These are phyloP conservation scores for Euphonia xanthogaster DNA, from an alignment of 2,797 vertebrate species.

Conservation along the genomic window DNA sequence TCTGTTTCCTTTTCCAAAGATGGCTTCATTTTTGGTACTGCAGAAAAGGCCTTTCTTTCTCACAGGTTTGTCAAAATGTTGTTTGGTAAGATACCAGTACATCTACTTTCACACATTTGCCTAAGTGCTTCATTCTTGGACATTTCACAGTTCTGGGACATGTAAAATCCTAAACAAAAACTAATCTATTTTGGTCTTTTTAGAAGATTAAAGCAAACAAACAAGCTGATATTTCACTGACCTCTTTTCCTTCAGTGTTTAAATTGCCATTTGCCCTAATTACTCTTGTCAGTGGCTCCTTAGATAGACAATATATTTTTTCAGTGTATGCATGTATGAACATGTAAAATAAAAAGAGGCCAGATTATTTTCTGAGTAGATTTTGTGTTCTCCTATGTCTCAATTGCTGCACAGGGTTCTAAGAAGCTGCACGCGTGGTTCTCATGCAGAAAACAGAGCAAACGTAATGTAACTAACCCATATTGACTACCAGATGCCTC, in stretches of 20 bases:
- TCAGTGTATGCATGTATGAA: background rate
- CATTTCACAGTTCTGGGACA: background rate
- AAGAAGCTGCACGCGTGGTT: background rate
- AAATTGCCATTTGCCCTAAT: background rate
- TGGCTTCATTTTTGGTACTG: background rate
- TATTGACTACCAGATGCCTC: constrained; percentile 37
- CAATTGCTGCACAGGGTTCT: background rate
- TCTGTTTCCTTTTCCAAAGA: background rate
- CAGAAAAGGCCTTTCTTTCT: background rate
- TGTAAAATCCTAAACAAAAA: background rate
- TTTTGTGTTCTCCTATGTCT: background rate
- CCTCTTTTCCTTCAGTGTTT: background rate
- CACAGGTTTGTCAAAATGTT: background rate
- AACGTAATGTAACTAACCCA: background rate
- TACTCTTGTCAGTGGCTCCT: background rate
- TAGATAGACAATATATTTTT: background rate
- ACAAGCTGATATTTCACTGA: background rate
- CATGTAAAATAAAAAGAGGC: background rate
- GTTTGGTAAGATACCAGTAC: background rate
- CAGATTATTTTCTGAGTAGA: background rate
- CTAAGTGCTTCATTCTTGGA: background rate
- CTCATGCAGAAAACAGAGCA: constrained; percentile 26
- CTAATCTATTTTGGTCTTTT: background rate
- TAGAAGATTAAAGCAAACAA: background rate
- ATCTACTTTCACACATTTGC: background rate